Evolutionary conservation across 2,888 invertebrate genomes (phyloP).

Genomic region (Drosophila neonasuta): DNA sequence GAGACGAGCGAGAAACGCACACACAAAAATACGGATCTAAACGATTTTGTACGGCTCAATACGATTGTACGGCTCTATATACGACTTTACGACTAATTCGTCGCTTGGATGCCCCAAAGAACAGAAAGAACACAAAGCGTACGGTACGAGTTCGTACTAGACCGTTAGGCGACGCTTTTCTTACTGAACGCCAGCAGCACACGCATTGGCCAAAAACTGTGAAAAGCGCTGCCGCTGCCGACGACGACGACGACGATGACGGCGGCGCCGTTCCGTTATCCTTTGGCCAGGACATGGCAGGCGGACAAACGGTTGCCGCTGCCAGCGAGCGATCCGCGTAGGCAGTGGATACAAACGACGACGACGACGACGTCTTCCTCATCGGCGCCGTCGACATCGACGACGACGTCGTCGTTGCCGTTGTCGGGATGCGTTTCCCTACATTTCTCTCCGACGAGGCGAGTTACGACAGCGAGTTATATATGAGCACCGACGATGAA

Average conservation of each 20-base stretch:
- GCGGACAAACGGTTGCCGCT: constrained; percentile 42
- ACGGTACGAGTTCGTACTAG: constrained; percentile 81
- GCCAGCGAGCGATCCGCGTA: constrained; percentile 58
- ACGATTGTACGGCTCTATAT: constrained; percentile 20
- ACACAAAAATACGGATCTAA: constrained; percentile 56
- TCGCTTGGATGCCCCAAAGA: constrained; percentile 60
- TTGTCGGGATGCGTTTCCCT: constrained; percentile 68
- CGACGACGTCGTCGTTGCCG: constrained; percentile 35
- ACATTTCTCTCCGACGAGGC: constrained; percentile 64
- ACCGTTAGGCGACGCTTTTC: constrained; percentile 83
- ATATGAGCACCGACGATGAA: constrained; percentile 2
- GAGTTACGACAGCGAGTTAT: constrained; percentile 21
- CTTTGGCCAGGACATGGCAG: constrained; percentile 53
- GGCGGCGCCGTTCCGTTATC: constrained; percentile 55
- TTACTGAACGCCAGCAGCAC: constrained; percentile 81
- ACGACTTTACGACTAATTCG: constrained; percentile 45
- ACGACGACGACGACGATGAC: constrained; percentile 47
- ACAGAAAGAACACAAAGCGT: constrained; percentile 80
- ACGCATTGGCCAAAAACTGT: constrained; percentile 74
- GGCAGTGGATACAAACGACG: constrained; percentile 33
- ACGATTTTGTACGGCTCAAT: constrained; percentile 11
- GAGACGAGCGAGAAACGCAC: constrained; percentile 65
- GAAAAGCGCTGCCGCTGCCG: constrained; percentile 55
- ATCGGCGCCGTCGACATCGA: constrained; percentile 35
- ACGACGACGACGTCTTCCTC: constrained; percentile 24